Conservation (phyloP, 2,113 vertebrate species). For the Pterophyllum scalare region DNA sequence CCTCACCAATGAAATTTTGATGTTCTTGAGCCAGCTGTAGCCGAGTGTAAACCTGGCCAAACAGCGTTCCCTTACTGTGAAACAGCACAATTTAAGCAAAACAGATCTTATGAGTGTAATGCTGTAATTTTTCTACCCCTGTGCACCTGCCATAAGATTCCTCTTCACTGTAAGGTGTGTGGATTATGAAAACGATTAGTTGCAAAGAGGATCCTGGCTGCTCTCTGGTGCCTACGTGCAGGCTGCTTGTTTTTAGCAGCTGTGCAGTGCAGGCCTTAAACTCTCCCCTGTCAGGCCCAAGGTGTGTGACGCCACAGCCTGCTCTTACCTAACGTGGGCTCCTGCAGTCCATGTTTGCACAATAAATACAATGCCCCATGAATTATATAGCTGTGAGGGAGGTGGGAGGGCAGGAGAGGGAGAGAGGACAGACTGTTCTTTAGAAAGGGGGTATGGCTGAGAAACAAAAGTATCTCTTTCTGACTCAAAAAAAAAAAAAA, state of each 20-base stretch:
- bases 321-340: conserved; percentile 77
- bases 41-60: not conserved
- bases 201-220: not conserved
- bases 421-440: conserved; percentile 15
- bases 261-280: conserved; percentile 49
- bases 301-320: conserved; percentile 64
- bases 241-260: conserved; percentile 46
- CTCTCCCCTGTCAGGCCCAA: conserved; percentile 54
- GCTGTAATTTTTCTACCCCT: not conserved
- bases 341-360: conserved; percentile 66
- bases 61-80: not conserved
- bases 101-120: conserved; percentile 16
- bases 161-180: conserved; percentile 16
- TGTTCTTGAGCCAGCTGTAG: conserved; percentile 48
- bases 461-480: conserved; percentile 18
- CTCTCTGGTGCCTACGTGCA: conserved; percentile 12
- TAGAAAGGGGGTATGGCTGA: not conserved
- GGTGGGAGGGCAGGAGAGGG: not conserved
- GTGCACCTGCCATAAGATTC: conserved; percentile 21
- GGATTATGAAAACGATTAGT: conserved; percentile 23
- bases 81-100: conserved; percentile 3
- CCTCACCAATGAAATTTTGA: conserved; percentile 59
- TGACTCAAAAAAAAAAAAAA: not conserved
- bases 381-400: conserved; percentile 51
- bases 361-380: conserved; percentile 68